Evolutionary conservation across 1,140 invertebrate species (phyloP), one percentile per base, ranked within the genome.

Genomic region (Caerostris extrusa): DNA sequence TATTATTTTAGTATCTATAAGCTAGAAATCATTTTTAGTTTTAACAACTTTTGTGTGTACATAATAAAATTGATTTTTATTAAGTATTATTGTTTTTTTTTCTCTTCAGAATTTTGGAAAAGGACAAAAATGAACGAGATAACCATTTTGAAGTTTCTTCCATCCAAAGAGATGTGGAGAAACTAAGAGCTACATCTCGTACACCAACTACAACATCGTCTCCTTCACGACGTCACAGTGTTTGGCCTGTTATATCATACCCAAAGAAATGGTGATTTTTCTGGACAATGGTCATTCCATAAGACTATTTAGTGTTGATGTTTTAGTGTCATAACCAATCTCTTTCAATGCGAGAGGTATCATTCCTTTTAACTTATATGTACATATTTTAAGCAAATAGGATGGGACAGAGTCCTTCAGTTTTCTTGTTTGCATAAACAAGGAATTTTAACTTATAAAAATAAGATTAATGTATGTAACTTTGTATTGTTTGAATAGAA

Each of bases 211-310:
- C 71, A 5, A 94, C 58, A 6, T 34, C 60, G 14, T 94, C 93
- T 58, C 93, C 93, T 19, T 67, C 71, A 4, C 77, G 91, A 7
- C 81, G 93, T 14, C 85, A 89, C n/a, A 93, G 92, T 82, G 93
- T 94, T 8, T 94, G 93, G 93, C 93, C 93, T 60, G 71, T 90
- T 57, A 50, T 90, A n/a, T 67, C 87, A 12, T 58, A 90, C 61
- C 93, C 93, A 71, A 93, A 94, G 67, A 90, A 94, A 67, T 94
- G 93, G 93, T 94, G 88, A 90, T 14, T 14, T 12, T 60, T 19
- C 8, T 58, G 55, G 56, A 85, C 55, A 85, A 58, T 85, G 8
- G 56, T 60, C 83, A 60, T 50, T 19, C 17, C 14, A 55, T 34
- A 58, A 85, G 56, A 85, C 83, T 85, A 77, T 77, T 53, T 53